A percentile compares a stretch with the other conserved stretches of the same genome.
Conservation (phyloP, 2,113 vertebrate genomes). For the Alligator sinensis region DNA sequence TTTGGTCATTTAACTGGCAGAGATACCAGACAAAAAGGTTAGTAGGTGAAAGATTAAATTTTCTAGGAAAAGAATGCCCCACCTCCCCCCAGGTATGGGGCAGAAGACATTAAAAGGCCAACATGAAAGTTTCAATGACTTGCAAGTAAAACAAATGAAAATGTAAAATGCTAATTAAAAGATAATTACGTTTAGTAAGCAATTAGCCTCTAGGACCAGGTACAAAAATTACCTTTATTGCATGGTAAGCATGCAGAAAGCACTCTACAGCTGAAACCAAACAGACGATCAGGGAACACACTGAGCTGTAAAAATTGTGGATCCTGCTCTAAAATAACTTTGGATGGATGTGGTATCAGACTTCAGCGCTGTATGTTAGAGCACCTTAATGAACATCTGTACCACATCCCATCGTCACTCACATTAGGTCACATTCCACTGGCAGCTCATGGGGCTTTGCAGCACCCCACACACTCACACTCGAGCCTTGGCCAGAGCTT, state of each 20-base stretch:
- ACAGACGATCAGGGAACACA: not conserved
- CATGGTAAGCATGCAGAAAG: not conserved
- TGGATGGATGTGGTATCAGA: too few species aligned
- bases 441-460: too few species aligned
- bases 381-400: too few species aligned
- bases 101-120: not conserved
- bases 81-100: rapidly evolving
- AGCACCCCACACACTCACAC: too few species aligned
- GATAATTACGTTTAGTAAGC: not conserved
- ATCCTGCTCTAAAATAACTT: too few species aligned
- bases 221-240: rapidly evolving
- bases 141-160: not conserved
- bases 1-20: not conserved
- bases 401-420: too few species aligned
- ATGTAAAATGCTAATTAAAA: not conserved
- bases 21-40: not conserved
- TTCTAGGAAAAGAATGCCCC: rapidly evolving
- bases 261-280: not conserved
- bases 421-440: too few species aligned
- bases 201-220: not conserved
- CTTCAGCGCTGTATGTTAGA: too few species aligned
- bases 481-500: too few species aligned
- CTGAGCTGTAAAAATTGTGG: too few species aligned
- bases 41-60: not conserved
- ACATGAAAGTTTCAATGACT: not conserved